phyloP scores from a whole-genome alignment of 92 coral and sea anemone genomes.

The Pocillopora grandis region DNA sequence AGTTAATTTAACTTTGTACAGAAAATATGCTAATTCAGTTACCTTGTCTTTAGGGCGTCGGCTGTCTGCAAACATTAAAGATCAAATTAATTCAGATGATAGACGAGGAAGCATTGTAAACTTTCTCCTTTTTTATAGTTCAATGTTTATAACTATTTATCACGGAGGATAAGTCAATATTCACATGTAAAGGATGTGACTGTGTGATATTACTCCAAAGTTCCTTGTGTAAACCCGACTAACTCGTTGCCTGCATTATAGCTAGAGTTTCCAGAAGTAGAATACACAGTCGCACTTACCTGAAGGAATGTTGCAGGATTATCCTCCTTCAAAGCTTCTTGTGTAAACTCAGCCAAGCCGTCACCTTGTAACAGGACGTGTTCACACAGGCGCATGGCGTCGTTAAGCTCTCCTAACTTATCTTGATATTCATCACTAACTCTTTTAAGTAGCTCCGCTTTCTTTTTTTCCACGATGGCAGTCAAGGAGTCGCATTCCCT shows the following conservation, averaged over 20 bases:
- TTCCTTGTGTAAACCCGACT: constrained; percentile 64
- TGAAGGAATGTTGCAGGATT: constrained; percentile 78
- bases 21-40: neutral
- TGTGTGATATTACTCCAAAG: constrained; percentile 53
- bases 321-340: constrained; percentile 82
- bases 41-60: constrained; percentile 77
- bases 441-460: constrained; percentile 67
- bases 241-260: constrained; percentile 42
- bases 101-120: no score
- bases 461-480: constrained; percentile 79
- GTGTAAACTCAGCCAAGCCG: constrained; percentile 85
- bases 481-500: constrained; percentile 76
- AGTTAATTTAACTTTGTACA: neutral
- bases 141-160: no score
- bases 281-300: constrained; percentile 31
- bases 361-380: constrained; percentile 72
- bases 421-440: constrained; percentile 80
- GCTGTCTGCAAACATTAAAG: constrained; percentile 56
- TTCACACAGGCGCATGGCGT: constrained; percentile 69
- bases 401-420: constrained; percentile 66
- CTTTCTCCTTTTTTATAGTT: no score
- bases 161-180: neutral
- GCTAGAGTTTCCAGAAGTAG: constrained; percentile 42
- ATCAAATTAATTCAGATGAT: neutral
- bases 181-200: constrained; percentile 43